Percentiles rank a stretch among this genome's conserved stretches.
Evolutionary conservation across 2,888 invertebrate species (phyloP).

Genomic region (Eucriotettix oculatus): DNA sequence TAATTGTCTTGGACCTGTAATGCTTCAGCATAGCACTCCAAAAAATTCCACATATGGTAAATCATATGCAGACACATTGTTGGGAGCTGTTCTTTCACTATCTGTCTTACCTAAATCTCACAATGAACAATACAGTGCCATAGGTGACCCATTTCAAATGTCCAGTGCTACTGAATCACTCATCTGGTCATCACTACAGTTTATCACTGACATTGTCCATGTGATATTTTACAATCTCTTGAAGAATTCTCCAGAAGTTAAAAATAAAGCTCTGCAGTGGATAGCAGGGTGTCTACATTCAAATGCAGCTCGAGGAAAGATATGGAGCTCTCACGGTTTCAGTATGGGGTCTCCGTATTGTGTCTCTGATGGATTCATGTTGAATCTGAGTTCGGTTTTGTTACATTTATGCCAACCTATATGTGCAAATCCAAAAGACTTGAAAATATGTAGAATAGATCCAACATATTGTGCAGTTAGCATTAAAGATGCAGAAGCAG

Average conservation of each 20-base stretch:
- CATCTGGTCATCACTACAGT: slow-evolving; percentile 53
- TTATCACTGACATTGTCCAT: slow-evolving; percentile 46
- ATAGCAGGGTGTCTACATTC: slow-evolving; percentile 60
- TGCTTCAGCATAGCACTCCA: slow-evolving; percentile 51
- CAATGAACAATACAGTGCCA: slow-evolving; percentile 53
- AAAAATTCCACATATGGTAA: slow-evolving; percentile 33
- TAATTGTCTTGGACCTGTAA: slow-evolving; percentile 43
- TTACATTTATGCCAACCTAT: slow-evolving; percentile 73
- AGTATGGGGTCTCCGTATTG: slow-evolving; percentile 1
- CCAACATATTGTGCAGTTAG: slow-evolving; percentile 67
- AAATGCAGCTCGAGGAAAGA: slow-evolving; percentile 61
- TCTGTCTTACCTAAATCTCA: slow-evolving; percentile 60
- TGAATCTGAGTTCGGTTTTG: slow-evolving; percentile 64
- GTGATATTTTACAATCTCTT: slow-evolving; percentile 53
- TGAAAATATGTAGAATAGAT: slow-evolving; percentile 67
- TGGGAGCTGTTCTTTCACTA: slow-evolving; percentile 59
- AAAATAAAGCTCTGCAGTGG: slow-evolving; percentile 58
- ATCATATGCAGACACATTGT: slow-evolving; percentile 54
- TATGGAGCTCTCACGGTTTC: slow-evolving; percentile 57
- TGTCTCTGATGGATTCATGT: slow-evolving; percentile 79
- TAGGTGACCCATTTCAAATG: slow-evolving; percentile 51
- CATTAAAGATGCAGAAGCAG: slow-evolving; percentile 27
- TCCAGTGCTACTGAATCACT: slow-evolving; percentile 44
- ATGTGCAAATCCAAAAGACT: slow-evolving; percentile 36
- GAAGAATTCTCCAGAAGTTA: slow-evolving; percentile 47